Evolutionary conservation across 2,113 vertebrate species (phyloP), one percentile per base, ranked within the genome.

Genomic region (Pungitius pungitius): DNA sequence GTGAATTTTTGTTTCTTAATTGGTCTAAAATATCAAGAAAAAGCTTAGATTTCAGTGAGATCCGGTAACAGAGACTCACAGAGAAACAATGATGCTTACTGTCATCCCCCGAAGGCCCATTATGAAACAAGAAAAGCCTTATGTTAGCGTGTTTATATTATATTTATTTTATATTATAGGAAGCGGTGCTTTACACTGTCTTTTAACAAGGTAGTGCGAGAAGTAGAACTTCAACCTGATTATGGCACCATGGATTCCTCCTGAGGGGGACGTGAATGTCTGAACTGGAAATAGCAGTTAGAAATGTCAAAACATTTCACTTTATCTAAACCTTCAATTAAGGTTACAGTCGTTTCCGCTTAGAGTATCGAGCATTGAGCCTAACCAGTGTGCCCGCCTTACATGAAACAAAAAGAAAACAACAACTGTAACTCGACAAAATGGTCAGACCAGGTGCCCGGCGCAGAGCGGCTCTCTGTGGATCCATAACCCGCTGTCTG

Each of bases 381-480:
- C 17, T 74, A 18, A 54, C 55, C 5, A 3, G 1, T 1, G 1
- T 37, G 37, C 70, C 42, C 35, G 63, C 30, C 20, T 27, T 77
- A 58, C 33, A 49, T 7, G 24, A 73, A 52, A 47, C 2, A 1
- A 73, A 58, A 63, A 12, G 7, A 64, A 45, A 52, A 59, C 13
- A 55, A 17, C 77, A 52, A 65, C 62, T 15, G 3, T 24, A 58
- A 40, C 64, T 61, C 37, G 71, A 57, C 54, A 82, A 86, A 57
- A 90, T 74, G 52, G 52, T 83, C 74, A 83, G 85, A 90, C 61
- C 88, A 92, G 85, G 78, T 79, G 85, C 84, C 45, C 45, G 33
- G 60, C 52, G 57, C 82, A 51, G 47, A 73, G 43, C 77, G 57
- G 59, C 55, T 80, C 85, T 76, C 77, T 69, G 54, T 68, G 65